Evolutionary conservation across 1,140 invertebrate species (phyloP), one percentile per base, ranked within the genome.

Genomic region (Lanistes nyassanus): DNA sequence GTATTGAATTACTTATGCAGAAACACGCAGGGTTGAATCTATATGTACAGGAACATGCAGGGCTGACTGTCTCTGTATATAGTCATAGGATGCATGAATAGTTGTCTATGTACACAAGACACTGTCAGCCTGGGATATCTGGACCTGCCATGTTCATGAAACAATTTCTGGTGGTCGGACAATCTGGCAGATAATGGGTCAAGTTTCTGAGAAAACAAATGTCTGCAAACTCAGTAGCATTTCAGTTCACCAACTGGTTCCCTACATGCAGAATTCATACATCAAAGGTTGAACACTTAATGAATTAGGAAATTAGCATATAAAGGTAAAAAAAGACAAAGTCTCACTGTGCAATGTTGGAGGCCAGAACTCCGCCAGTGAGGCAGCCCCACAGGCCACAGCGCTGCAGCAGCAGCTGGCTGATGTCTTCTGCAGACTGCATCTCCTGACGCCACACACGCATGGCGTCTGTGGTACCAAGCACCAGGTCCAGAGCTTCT

Each of bases 311-410:
- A 42, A 62, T 42, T 13, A 3, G 34, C 31, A 6, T 23, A 60
- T 19, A 1, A 19, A 36, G 26, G 6, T 5, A 66, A 39, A 9
- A 26, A 53, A 70, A 56, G 4, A 36, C 34, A 37, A 3, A 23
- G 13, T 84, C 85, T 81, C 83, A 88, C 88, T 89, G 87, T 62
- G 88, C 87, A 60, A 90, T 88, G 77, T 89, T 89, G 19, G 87
- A 87, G 37, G 87, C 82, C 9, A 89, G 69, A 11, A 89, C 80
- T 21, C 84, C 88, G n/a, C 85, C 87, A 13, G 88, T 68, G 7
- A 90, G 42, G 82, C 87, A 89, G 6, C 87, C 88, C 87, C 88
- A 89, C 36, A 90, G 77, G 21, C 88, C 88, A 84, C 88, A 90
- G 62, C 82, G 78, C 65, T 86, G 64, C 51, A 89, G 76, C 34